Conservation (phyloP, 2,797 vertebrate genomes). For the Austrolebias charrua region DNA sequence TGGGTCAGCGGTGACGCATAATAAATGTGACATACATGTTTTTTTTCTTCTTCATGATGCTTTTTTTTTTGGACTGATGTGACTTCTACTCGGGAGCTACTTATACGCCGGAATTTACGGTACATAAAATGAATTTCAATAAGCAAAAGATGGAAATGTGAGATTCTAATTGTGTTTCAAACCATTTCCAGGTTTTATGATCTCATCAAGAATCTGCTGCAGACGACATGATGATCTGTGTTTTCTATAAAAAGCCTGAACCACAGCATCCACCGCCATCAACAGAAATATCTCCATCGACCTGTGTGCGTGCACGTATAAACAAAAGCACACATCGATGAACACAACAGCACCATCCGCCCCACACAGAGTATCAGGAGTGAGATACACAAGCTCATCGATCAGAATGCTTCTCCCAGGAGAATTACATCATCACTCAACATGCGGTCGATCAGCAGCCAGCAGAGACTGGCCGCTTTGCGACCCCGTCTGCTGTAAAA, state of each 20-base stretch:
- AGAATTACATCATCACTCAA: slow-evolving; percentile 67
- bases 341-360: slow-evolving; percentile 23
- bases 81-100: too few relatives aligned
- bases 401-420: slow-evolving; percentile 53
- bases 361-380: slow-evolving; percentile 46
- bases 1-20: too few relatives aligned
- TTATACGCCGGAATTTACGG: too few relatives aligned
- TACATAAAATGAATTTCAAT: neutral
- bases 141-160: neutral
- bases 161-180: slow-evolving; percentile 4
- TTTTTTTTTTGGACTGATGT: too few relatives aligned
- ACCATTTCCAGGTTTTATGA: slow-evolving; percentile 29
- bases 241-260: slow-evolving; percentile 36
- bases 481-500: slow-evolving; percentile 60
- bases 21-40: too few relatives aligned
- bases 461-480: slow-evolving; percentile 51
- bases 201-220: slow-evolving; percentile 15
- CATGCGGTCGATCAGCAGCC: slow-evolving; percentile 62
- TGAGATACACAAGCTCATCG: slow-evolving; percentile 63
- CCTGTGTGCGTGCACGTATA: slow-evolving; percentile 46
- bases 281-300: slow-evolving; percentile 34
- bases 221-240: slow-evolving; percentile 18
- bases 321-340: slow-evolving; percentile 30
- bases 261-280: slow-evolving; percentile 26
- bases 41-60: too few relatives aligned